phyloP scores from a whole-genome alignment of 2,888 invertebrate species.

The Drosophila falleni region DNA sequence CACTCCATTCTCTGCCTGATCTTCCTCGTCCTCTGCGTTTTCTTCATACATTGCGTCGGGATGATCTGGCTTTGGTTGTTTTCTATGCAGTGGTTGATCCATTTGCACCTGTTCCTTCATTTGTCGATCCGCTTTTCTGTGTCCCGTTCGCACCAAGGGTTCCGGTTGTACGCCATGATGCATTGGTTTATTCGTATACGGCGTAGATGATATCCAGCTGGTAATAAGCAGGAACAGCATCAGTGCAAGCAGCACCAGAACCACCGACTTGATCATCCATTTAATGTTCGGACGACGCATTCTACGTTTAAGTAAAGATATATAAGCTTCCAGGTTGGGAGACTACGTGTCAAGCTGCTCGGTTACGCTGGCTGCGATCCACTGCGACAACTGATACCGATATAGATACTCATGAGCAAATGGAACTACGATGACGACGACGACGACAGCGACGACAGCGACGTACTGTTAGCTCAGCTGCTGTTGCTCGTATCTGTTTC shows the following conservation, averaged over 20 bases:
- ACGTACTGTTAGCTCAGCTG: conserved; percentile 54
- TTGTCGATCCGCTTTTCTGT: conserved; percentile 13
- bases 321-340: conserved; percentile 16
- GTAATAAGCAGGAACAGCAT: conserved; percentile 81
- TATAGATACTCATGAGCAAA: conserved; percentile 27
- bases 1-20: conserved; percentile 8
- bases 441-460: background rate
- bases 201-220: conserved; percentile 82
- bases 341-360: conserved; percentile 62
- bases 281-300: conserved; percentile 84
- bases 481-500: background rate
- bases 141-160: background rate
- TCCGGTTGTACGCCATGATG: conserved; percentile 55
- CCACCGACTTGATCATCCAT: conserved; percentile 81
- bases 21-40: conserved; percentile 17
- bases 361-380: conserved; percentile 30
- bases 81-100: conserved; percentile 31
- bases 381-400: conserved; percentile 30
- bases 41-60: background rate
- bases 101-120: conserved; percentile 12
- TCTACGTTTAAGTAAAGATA: conserved; percentile 17
- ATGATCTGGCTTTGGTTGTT: conserved; percentile 17
- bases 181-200: conserved; percentile 75
- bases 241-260: conserved; percentile 73
- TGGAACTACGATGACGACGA: background rate